Base-by-base conservation (phyloP, 2,797 vertebrate species). In the Echeneis naucrates region DNA sequence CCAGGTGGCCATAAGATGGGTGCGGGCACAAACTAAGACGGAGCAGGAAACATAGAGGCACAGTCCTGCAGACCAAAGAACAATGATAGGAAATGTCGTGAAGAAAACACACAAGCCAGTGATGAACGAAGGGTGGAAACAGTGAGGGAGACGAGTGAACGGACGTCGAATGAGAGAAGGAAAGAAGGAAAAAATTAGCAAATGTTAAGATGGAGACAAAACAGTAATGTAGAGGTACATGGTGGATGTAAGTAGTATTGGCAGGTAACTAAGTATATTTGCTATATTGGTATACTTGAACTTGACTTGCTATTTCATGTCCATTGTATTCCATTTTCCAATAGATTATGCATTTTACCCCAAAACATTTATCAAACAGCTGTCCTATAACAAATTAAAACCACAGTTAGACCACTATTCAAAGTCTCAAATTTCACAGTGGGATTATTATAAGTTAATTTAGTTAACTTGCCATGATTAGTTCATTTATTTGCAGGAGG, bases 71-170 rank as follows among this genome's bases (percentile, higher is more conserved):
- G 78, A 84, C 77, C 75, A 72, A 87, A 55, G 82, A 71, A 90
- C 87, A 92, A 93, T 93, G 88, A 88, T 82, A 87, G 92, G 92
- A 95, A 94, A 90, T 71, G 79, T 88, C 88, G 83, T 72, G 80
- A 69, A 86, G 80, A 89, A 88, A 89, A 89, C 84, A 89, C 68
- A 63, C 30, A 53, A 44, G 75, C 65, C 38, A 21, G 76, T 72
- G 86, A 61, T 84, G 89, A 92, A 77, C 86, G 88, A 89, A 4
- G 79, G 38, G 45, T 86, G 71, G 69, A 82, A 78, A 81, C 72
- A 73, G 57, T 45, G 69, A 68, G 51, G 42, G 35, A 72, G 48
- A 68, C n/a, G 54, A 61, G 68, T 59, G 62, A 70, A 60, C 60
- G 74, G 76, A 75, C 48, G 59, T 59, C 2, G 14, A 70, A 42